Base-by-base conservation (phyloP, 2,888 invertebrate species). In the Lamellibrachia columna region DNA sequence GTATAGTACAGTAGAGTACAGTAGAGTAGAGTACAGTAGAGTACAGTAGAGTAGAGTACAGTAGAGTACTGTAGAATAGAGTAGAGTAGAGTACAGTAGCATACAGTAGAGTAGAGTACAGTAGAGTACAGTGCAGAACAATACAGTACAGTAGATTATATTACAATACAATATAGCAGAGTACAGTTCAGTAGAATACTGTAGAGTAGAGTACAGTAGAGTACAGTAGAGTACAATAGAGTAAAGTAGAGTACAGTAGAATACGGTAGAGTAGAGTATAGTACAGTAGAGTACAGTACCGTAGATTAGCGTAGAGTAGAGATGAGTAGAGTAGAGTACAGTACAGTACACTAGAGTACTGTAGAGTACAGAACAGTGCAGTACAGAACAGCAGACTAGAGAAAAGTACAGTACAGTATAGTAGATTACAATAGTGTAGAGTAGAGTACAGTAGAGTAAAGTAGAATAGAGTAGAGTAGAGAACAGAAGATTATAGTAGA, bases 201-300 rank as follows among this genome's bases (percentile, higher is more conserved):
- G 92, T 90, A 93, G 90, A 93, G 90, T 92, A 90, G 40, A 90
- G 90, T 9, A 90, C 90, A 90, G 90, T 9, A 90, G 40, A 90
- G 90, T 9, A 90, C 90, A 90, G 90, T 9, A n/a, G n/a, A n/a
- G n/a, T n/a, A n/a, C 53, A 7, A 11, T 28, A 90, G 7, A 90
- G 92, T 9, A 90, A 52, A 92, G 92, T 92, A 53, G 7, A 92
- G 91, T 92, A 92, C 22, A 92, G 92, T 92, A 92, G 60, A 91
- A 28, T 92, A 92, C 22, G 91, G 92, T 92, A 90, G 7, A 40
- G 53, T n/a, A 92, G 92, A 60, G 53, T n/a, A 93, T 11, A 93
- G 90, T 55, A 93, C 53, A 93, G 55, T 90, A 93, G 3, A 93
- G 90, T 55, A 92, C 75, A 92, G 92, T 92, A 92, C 90, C 93